Percentiles rank a stretch among this genome's conserved stretches.
Evolutionary conservation across 2,888 invertebrate species (phyloP).

Genomic region (Sarcophaga subvicina): DNA sequence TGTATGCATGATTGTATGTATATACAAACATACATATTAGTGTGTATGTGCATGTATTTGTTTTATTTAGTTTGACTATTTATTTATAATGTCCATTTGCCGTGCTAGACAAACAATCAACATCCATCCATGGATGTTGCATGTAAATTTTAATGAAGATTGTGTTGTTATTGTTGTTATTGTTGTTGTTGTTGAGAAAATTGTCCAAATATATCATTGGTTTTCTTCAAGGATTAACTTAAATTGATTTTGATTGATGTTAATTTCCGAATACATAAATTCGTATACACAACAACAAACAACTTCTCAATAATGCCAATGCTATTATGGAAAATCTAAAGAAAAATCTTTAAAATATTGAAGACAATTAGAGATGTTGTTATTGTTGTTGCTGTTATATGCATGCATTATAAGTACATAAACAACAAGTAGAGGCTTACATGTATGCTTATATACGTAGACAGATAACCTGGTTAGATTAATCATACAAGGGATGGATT

Average conservation of each 20-base stretch:
- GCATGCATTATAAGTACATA: too few species aligned
- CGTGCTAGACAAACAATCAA: background rate
- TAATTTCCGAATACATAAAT: slow-evolving; percentile 45
- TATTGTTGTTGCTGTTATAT: too few species aligned
- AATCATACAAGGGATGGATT: too few species aligned
- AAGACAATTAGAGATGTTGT: too few species aligned
- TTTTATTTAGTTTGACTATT: slow-evolving; percentile 43
- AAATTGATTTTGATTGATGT: slow-evolving; percentile 67
- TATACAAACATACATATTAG: background rate
- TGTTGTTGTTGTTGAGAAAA: slow-evolving; percentile 36
- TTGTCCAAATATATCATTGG: slow-evolving; percentile 65
- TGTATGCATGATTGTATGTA: background rate
- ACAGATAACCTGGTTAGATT: too few species aligned
- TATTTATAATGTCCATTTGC: slow-evolving; percentile 33
- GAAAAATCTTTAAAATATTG: too few species aligned
- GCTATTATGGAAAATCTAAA: too few species aligned
- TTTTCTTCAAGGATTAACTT: slow-evolving; percentile 67
- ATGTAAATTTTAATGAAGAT: slow-evolving; percentile 46
- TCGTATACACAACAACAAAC: background rate
- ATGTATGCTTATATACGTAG: too few species aligned
- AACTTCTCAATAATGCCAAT: too few species aligned
- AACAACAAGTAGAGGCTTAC: too few species aligned
- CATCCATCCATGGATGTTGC: background rate
- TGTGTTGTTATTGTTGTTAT: slow-evolving; percentile 8
- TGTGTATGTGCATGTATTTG: slow-evolving; percentile 6